Conservation (phyloP, 2,113 vertebrate genomes). For the Chloropsis cyanopogon region DNA sequence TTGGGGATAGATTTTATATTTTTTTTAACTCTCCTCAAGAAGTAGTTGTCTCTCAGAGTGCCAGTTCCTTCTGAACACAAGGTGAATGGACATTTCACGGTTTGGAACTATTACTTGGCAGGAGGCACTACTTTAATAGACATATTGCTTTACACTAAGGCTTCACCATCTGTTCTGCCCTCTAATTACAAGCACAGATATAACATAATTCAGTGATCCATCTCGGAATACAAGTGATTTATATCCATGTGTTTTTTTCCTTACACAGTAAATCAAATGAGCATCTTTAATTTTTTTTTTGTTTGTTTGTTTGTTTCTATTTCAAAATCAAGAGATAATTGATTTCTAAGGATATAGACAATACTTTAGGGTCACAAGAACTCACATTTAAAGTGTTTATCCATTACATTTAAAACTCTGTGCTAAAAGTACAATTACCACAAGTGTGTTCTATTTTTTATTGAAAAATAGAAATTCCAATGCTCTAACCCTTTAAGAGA, state of each 20-base stretch:
- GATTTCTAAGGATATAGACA: not conserved
- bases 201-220: not conserved
- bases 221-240: not conserved
- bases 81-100: not conserved
- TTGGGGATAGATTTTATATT: not conserved
- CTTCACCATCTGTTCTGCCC: conserved; percentile 1
- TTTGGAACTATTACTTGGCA: not conserved
- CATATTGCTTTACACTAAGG: not conserved
- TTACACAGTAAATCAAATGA: not conserved
- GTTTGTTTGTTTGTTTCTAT: not conserved
- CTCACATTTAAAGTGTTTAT: not conserved
- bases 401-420: not conserved
- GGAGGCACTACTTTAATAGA: conserved; percentile 15
- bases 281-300: not conserved
- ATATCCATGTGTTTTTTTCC: not conserved
- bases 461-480: not conserved
- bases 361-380: not conserved
- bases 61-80: not conserved
- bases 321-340: not conserved
- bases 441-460: not conserved
- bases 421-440: not conserved
- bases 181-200: conserved; percentile 9
- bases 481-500: not conserved
- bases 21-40: not conserved
- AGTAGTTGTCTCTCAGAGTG: not conserved